Evolutionary conservation across 1,140 invertebrate species (phyloP), one percentile per base, ranked within the genome.

Genomic region (Agrilus planipennis): DNA sequence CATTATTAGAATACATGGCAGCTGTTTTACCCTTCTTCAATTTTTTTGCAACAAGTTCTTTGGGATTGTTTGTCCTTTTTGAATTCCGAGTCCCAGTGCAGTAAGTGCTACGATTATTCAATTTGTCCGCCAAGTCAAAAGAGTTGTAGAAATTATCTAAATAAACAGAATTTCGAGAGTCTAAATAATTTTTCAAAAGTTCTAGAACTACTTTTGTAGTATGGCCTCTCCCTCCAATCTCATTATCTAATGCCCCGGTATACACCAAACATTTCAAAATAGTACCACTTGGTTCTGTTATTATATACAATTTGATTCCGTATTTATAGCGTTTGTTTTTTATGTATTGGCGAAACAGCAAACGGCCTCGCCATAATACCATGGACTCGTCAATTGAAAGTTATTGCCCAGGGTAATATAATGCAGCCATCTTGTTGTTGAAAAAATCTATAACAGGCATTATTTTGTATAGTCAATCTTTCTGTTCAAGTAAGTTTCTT

Each of bases 121-220:
- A 46, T 42, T 56, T 47, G 14, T 47, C 9, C 2, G 58, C 28
- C 7, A 49, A 20, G n/a, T 46, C 29, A 11, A 34, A 29, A 19
- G 27, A 39, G 20, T 47, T 50, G 30, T 47, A 61, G 52, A 41
- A 61, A 45, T 57, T 58, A 32, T 58, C 58, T 49, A 60, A 58
- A 29, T 50, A 61, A 6, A 63, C 17, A 4, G 28, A 30, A 30
- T 12, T 11, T 11, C 28, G 11, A 12, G 4, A 4, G 15, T 34
- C 19, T 17, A 18, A 20, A 34, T 39, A 27, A 16, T 21, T 36
- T 39, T 48, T 45, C 45, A 35, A 19, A 14, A 51, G 18, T 17
- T 45, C 11, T 6, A 42, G 22, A 4, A 51, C 49, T 29, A 51
- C 46, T 10, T 39, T 38, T 15, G 27, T 10, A 4, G 45, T 23